Conservation (phyloP, 2,797 vertebrate species). For the Gallinago stenura region DNA sequence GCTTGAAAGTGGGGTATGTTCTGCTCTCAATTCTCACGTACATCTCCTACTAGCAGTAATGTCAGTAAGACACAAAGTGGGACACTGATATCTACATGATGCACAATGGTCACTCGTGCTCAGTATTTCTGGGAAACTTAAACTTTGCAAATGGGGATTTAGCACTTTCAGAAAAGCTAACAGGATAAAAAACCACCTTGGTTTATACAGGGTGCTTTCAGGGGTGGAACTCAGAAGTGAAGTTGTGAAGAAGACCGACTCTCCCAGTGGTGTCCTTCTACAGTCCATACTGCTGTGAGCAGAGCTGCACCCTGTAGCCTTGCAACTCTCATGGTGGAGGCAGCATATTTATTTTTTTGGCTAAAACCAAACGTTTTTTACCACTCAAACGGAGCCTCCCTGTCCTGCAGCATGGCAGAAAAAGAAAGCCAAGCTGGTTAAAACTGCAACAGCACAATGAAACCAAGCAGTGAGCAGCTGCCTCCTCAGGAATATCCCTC, state of each 20-base stretch:
- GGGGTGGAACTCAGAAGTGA: not conserved
- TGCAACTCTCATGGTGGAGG: not conserved
- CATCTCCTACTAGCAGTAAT: not conserved
- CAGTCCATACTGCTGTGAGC: not conserved
- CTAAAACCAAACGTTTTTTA: conserved; percentile 29
- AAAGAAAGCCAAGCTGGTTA: conserved; percentile 57
- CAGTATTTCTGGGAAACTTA: not conserved
- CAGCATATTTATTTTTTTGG: conserved; percentile 7
- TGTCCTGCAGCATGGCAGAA: conserved; percentile 31
- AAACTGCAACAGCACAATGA: conserved; percentile 37
- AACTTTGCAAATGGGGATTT: not conserved
- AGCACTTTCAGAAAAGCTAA: not conserved
- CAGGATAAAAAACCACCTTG: not conserved
- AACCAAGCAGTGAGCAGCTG: conserved; percentile 36
- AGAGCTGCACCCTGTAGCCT: not conserved
- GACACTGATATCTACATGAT: accelerated
- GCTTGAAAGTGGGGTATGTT: not conserved
- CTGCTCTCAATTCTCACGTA: not conserved
- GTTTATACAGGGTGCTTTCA: not conserved
- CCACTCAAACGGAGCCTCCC: not conserved
- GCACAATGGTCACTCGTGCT: not conserved
- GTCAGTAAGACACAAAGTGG: not conserved
- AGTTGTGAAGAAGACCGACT: not conserved
- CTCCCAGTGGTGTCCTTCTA: not conserved
- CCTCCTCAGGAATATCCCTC: conserved; percentile 65